Conservation (phyloP, 2,113 vertebrate species). For the Tursiops truncatus region DNA sequence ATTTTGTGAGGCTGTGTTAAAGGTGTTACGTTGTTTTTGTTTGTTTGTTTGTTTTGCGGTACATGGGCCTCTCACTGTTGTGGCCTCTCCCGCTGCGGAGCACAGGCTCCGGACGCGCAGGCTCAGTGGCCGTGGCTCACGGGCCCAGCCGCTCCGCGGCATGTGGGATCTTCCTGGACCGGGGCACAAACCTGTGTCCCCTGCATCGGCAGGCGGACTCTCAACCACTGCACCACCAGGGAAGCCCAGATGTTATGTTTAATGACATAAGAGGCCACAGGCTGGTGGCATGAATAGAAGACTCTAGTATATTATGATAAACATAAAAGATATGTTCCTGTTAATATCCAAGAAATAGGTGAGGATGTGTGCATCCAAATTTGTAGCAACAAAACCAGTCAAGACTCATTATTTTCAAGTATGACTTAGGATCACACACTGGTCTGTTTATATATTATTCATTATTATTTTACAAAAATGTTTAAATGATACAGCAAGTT, state of each 20-base stretch:
- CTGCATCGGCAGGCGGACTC: too few relatives aligned
- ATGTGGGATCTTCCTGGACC: too few relatives aligned
- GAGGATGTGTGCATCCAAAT: neutral
- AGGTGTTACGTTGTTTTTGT: too few relatives aligned
- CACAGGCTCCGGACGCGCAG: too few relatives aligned
- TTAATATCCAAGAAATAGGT: neutral
- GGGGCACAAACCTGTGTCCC: too few relatives aligned
- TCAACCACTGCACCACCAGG: too few relatives aligned
- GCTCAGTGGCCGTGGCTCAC: too few relatives aligned
- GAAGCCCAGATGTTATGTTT: neutral
- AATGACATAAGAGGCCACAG: neutral
- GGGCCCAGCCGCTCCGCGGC: too few relatives aligned
- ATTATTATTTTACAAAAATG: neutral
- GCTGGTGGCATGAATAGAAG: neutral
- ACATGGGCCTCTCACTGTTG: too few relatives aligned
- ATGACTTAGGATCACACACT: neutral
- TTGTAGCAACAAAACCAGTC: neutral
- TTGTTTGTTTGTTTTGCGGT: too few relatives aligned
- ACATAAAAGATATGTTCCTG: neutral
- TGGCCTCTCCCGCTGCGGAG: too few relatives aligned
- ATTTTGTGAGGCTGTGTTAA: neutral
- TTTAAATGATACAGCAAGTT: neutral
- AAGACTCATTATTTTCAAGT: neutral
- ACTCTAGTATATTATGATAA: neutral
- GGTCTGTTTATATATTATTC: neutral